phyloP scores from a whole-genome alignment of 2,113 vertebrate genomes.

The Heterocephalus glaber region DNA sequence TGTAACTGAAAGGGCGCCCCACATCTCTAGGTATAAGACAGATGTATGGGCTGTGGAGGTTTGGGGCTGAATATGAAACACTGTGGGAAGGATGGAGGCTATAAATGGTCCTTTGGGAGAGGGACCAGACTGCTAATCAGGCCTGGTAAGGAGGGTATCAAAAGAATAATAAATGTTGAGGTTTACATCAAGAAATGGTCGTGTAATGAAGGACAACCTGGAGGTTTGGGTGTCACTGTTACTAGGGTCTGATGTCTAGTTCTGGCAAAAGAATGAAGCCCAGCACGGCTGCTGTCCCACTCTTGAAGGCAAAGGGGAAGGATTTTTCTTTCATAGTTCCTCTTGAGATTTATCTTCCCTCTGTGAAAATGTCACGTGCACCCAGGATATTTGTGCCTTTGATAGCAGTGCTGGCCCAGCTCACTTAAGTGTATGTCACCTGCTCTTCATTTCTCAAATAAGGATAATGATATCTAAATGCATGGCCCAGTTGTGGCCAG shows the following conservation, averaged over 20 bases:
- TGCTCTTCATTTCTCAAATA: slow-evolving; percentile 34
- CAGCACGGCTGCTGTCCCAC: background rate
- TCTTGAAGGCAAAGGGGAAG: background rate
- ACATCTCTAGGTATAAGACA: background rate
- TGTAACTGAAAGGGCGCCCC: background rate
- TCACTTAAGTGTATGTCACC: background rate
- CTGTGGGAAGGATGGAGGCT: slow-evolving; percentile 60
- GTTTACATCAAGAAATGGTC: background rate
- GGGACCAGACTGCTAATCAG: slow-evolving; percentile 74
- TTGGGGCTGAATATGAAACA: slow-evolving; percentile 61
- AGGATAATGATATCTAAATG: background rate
- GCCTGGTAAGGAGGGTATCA: slow-evolving; percentile 67
- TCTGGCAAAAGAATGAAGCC: slow-evolving; percentile 1
- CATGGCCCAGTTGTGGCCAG: background rate
- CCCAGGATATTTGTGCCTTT: background rate
- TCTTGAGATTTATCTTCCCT: background rate
- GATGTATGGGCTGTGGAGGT: background rate
- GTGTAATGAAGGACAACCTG: background rate
- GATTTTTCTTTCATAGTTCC: background rate
- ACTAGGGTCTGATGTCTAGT: background rate
- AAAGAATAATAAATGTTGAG: background rate
- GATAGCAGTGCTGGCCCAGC: background rate
- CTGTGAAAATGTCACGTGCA: background rate
- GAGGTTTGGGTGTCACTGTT: background rate
- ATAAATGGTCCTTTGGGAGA: slow-evolving; percentile 61